phyloP scores from a whole-genome alignment of 2,797 vertebrate species.

The Aratinga solstitialis region DNA sequence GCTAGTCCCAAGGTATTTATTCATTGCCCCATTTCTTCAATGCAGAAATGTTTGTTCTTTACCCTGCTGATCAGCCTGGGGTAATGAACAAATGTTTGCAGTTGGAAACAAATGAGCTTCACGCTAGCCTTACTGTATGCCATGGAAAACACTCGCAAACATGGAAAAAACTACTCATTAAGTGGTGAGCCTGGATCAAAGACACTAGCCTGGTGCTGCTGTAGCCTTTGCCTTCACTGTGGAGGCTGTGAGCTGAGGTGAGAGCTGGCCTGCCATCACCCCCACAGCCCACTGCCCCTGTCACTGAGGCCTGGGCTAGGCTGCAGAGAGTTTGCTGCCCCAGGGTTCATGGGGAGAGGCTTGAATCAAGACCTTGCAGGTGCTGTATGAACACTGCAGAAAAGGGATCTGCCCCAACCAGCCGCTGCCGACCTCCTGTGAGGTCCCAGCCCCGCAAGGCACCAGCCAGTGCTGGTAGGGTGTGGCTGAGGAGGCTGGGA shows the following conservation, averaged over 20 bases:
- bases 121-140: neutral
- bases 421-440: fast-evolving
- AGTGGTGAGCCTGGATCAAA: neutral
- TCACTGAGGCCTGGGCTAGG: too few relatives aligned
- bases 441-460: neutral
- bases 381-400: neutral
- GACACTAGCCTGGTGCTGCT: fast-evolving
- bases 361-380: neutral
- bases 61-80: neutral
- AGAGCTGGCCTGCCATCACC: fast-evolving
- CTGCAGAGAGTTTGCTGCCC: neutral
- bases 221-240: neutral
- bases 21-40: neutral
- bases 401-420: neutral
- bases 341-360: fast-evolving
- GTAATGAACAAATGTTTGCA: slow-evolving; percentile 39
- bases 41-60: slow-evolving; percentile 40
- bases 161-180: neutral
- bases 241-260: neutral
- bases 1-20: neutral
- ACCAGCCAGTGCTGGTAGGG: fast-evolving
- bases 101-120: slow-evolving; percentile 1
- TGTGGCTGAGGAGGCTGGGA: fast-evolving
- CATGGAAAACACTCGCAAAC: neutral
- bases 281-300: neutral